Conservation (phyloP, 2,888 invertebrate species). For the Ramazzottius varieornatus region DNA sequence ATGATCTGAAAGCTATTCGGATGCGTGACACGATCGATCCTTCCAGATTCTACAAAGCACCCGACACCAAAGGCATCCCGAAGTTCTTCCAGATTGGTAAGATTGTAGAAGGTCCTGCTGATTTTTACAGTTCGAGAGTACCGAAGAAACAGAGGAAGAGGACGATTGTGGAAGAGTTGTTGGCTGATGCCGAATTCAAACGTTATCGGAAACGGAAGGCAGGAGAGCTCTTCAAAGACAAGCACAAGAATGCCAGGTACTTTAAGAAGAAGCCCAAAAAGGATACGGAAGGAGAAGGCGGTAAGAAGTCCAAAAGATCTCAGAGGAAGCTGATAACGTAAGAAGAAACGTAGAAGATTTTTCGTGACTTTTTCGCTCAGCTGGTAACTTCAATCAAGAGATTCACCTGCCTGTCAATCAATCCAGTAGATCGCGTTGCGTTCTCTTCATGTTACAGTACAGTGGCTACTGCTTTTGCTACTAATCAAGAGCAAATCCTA, state of each 20-base stretch:
- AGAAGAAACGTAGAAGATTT: too few species aligned
- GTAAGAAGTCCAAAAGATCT: too few species aligned
- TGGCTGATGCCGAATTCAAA: not conserved
- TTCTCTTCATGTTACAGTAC: too few species aligned
- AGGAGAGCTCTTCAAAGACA: not conserved
- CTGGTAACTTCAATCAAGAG: too few species aligned
- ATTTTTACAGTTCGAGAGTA: not conserved
- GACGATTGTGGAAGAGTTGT: not conserved
- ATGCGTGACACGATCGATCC: not conserved
- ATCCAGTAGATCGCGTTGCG: too few species aligned
- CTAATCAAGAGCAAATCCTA: too few species aligned
- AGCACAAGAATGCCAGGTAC: not conserved
- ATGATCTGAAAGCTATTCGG: not conserved
- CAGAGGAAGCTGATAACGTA: too few species aligned
- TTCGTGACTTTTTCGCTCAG: too few species aligned
- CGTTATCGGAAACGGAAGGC: not conserved
- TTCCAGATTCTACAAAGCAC: not conserved
- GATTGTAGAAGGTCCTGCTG: not conserved
- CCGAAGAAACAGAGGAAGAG: not conserved
- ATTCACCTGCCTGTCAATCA: too few species aligned
- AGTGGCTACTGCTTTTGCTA: too few species aligned
- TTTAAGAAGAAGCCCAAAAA: not conserved
- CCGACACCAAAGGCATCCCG: slow-evolving; percentile 2
- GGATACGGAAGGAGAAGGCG: too few species aligned
- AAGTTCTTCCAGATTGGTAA: not conserved